Conservation (phyloP, 1,140 invertebrate genomes). For the Drosophila nasuta region DNA sequence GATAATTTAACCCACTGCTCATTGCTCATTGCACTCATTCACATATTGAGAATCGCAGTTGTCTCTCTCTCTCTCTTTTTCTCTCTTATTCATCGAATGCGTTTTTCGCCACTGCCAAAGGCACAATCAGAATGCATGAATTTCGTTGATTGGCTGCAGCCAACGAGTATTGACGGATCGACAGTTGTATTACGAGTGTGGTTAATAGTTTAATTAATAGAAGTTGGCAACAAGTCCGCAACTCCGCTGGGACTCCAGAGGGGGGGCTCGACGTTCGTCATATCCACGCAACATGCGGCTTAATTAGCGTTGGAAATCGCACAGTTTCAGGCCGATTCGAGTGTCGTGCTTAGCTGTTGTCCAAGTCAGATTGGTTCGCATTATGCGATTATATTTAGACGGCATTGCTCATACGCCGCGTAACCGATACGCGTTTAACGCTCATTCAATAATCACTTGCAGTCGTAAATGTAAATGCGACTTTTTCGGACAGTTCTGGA, state of each 20-base stretch:
- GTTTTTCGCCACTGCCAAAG: neutral
- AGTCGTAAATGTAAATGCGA: conserved; percentile 44
- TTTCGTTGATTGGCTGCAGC: conserved; percentile 17
- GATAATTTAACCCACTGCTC: neutral
- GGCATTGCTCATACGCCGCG: conserved; percentile 59
- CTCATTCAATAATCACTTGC: conserved; percentile 57
- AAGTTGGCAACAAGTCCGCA: conserved; percentile 47
- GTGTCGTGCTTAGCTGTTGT: conserved; percentile 39
- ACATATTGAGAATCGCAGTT: neutral
- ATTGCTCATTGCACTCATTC: neutral
- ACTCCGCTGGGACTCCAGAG: conserved; percentile 49
- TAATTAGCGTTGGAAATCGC: conserved; percentile 59
- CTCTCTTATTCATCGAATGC: neutral
- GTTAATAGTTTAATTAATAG: conserved; percentile 66
- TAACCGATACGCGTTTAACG: conserved; percentile 33
- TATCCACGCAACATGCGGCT: conserved; percentile 61
- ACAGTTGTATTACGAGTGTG: conserved; percentile 39
- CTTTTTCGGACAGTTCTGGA: conserved; percentile 44
- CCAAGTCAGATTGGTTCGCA: conserved; percentile 16
- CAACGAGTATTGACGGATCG: conserved; percentile 48
- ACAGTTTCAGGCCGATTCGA: conserved; percentile 14
- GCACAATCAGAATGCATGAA: conserved; percentile 5
- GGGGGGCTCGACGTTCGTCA: neutral
- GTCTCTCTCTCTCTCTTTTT: neutral
- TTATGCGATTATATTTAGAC: conserved; percentile 32